These are phyloP conservation scores for Torymus auratus DNA, from an alignment of 2,888 invertebrate species.

Conservation along the genomic window DNA sequence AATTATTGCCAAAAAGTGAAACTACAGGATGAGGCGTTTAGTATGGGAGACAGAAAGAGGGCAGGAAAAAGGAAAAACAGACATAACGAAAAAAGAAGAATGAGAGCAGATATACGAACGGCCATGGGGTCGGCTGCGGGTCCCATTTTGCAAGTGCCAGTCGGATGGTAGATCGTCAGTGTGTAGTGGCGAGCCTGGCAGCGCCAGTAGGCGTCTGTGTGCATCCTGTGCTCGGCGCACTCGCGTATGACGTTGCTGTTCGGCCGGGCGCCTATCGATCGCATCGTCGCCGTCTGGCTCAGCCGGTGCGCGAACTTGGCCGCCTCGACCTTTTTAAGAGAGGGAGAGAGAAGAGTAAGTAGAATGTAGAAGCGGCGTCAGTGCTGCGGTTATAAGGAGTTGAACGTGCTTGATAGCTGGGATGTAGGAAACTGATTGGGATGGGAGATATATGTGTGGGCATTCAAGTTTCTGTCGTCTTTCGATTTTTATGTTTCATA, in stretches of 20 bases:
- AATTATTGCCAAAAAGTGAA: slow-evolving; percentile 4
- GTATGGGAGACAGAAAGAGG: background rate
- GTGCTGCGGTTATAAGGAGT: too few relatives aligned
- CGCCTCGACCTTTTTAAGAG: slow-evolving; percentile 81
- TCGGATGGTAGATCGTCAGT: slow-evolving; percentile 89
- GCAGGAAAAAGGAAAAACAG: background rate
- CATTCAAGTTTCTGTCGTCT: too few relatives aligned
- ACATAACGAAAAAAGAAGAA: background rate
- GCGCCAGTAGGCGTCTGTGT: slow-evolving; percentile 86
- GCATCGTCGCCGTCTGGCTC: slow-evolving; percentile 81
- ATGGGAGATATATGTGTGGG: too few relatives aligned
- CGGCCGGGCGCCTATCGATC: slow-evolving; percentile 80
- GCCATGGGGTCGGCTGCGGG: slow-evolving; percentile 80
- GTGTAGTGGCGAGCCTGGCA: slow-evolving; percentile 87
- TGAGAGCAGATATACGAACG: slow-evolving; percentile 75
- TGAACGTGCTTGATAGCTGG: too few relatives aligned
- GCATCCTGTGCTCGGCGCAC: slow-evolving; percentile 80
- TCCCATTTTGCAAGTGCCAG: slow-evolving; percentile 90
- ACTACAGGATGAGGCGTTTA: background rate
- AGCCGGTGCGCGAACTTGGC: slow-evolving; percentile 83
- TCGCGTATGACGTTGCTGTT: slow-evolving; percentile 83
- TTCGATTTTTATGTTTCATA: too few relatives aligned
- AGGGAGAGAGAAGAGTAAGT: slow-evolving; percentile 55
- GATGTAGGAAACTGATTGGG: too few relatives aligned
- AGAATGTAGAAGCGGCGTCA: too few relatives aligned